Conservation (phyloP, 2,113 vertebrate genomes). For the Gambusia holbrooki region DNA sequence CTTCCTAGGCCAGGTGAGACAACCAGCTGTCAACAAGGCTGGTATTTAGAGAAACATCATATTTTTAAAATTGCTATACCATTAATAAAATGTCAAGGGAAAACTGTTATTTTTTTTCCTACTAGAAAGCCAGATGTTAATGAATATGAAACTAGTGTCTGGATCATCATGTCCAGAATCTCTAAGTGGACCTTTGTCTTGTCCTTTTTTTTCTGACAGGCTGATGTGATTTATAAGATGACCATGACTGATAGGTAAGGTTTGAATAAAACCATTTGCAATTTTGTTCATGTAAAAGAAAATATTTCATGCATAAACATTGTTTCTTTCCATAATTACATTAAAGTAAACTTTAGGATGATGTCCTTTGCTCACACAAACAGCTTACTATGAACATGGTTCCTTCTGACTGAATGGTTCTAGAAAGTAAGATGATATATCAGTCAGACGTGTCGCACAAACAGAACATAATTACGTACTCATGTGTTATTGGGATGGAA, state of each 20-base stretch:
- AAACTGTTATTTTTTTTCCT: too few species aligned
- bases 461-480: background rate
- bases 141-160: too few species aligned
- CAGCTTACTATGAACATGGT: background rate
- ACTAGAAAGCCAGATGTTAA: too few species aligned
- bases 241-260: slow-evolving; percentile 98
- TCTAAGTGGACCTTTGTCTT: background rate
- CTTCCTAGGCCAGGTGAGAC: slow-evolving; percentile 94
- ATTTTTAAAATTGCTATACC: background rate
- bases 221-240: slow-evolving; percentile 98
- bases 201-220: slow-evolving; percentile 74
- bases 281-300: background rate
- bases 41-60: background rate
- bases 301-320: background rate
- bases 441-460: background rate
- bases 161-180: too few species aligned
- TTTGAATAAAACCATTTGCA: background rate
- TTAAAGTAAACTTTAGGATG: background rate
- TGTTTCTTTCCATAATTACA: background rate
- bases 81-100: background rate
- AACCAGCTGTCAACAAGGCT: background rate
- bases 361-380: background rate
- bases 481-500: background rate
- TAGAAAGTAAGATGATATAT: slow-evolving; percentile 1
- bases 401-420: background rate